These are phyloP conservation scores for Ligdia adustata DNA, from an alignment of 2,888 invertebrate genomes.

Conservation along the genomic window DNA sequence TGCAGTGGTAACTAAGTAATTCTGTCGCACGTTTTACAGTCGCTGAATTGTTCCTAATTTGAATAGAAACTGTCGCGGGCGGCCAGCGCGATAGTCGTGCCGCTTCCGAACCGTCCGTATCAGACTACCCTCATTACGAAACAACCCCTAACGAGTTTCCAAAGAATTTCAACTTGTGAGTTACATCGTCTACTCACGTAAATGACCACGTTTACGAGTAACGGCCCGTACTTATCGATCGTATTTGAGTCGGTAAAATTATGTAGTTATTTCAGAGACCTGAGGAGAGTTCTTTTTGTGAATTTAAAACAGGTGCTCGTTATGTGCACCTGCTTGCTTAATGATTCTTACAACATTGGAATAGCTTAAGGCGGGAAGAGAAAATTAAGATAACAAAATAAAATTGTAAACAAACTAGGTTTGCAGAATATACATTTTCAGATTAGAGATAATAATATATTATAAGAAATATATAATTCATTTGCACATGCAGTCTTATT, in stretches of 20 bases:
- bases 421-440: too few species aligned
- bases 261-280: conserved; percentile 12
- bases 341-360: conserved; percentile 38
- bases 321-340: conserved; percentile 49
- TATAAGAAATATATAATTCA: too few species aligned
- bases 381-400: conserved; percentile 25
- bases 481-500: too few species aligned
- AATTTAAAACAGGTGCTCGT: conserved; percentile 43
- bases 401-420: too few species aligned
- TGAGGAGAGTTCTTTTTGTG: conserved; percentile 21
- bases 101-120: conserved; percentile 65
- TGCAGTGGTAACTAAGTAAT: conserved; percentile 30
- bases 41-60: conserved; percentile 61
- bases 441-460: too few species aligned
- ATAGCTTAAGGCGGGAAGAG: conserved; percentile 42
- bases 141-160: conserved; percentile 58
- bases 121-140: conserved; percentile 51
- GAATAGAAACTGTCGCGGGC: conserved; percentile 71
- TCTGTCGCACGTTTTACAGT: conserved; percentile 34
- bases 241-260: conserved; percentile 20
- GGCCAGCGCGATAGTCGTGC: conserved; percentile 56
- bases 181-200: conserved; percentile 60
- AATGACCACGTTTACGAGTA: conserved; percentile 42
- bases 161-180: conserved; percentile 59
- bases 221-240: conserved; percentile 27